phyloP scores from a whole-genome alignment of 2,888 invertebrate genomes.

The Rhagium mordax region DNA sequence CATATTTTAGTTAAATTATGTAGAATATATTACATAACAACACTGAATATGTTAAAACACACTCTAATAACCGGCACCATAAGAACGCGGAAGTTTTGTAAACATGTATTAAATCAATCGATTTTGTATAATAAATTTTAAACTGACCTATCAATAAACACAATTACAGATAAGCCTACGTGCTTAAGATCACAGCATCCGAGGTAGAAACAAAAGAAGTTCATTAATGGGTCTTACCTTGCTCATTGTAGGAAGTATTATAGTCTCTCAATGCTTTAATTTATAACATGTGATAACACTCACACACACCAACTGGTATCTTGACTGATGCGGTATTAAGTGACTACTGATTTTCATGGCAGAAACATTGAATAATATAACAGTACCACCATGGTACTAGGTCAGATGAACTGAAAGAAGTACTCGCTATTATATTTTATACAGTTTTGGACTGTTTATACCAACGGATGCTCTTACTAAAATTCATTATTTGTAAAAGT shows the following conservation, averaged over 20 bases:
- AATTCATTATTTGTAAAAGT: no score
- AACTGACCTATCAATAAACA: not conserved
- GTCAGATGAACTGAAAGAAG: slow-evolving; percentile 46
- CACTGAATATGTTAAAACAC: no score
- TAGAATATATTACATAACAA: not conserved
- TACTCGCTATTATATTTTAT: slow-evolving; percentile 21
- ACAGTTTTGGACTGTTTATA: not conserved
- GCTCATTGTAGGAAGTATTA: slow-evolving; percentile 41
- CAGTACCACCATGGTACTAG: slow-evolving; percentile 54
- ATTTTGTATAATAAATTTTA: not conserved
- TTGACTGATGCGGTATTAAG: slow-evolving; percentile 37
- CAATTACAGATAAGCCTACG: no score
- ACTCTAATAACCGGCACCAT: not conserved
- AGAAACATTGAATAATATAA: slow-evolving; percentile 51
- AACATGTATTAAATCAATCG: not conserved
- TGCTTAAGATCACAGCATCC: slow-evolving; percentile 37
- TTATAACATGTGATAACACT: slow-evolving; percentile 6
- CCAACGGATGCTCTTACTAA: not conserved
- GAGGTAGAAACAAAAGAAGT: slow-evolving; percentile 23
- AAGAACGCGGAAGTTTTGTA: no score
- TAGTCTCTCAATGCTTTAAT: slow-evolving; percentile 3
- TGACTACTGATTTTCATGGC: slow-evolving; percentile 46
- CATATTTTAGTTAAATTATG: not conserved
- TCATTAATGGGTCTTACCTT: slow-evolving; percentile 45
- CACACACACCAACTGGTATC: slow-evolving; percentile 40